These are phyloP conservation scores for Bovichtus diacanthus DNA, from an alignment of 2,797 vertebrate genomes.

Conservation along the genomic window DNA sequence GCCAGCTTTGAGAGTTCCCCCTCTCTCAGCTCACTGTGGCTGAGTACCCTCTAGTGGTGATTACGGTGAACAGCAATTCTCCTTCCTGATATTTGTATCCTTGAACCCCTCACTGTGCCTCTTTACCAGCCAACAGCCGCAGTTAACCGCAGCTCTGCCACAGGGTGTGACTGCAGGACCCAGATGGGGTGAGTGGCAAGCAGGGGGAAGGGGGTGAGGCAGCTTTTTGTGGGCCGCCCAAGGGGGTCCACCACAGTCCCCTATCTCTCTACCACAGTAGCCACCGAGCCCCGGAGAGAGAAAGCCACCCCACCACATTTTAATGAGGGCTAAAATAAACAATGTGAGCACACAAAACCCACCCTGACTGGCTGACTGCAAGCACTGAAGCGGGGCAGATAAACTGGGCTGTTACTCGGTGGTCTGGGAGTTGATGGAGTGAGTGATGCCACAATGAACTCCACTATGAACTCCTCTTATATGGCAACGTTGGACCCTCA, in stretches of 20 bases:
- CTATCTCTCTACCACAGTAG: conserved; percentile 80
- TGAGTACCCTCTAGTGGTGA: conserved; percentile 78
- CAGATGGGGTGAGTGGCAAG: conserved; percentile 74
- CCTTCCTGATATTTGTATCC: conserved; percentile 20
- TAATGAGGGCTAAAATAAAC: conserved; percentile 83
- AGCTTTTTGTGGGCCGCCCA: conserved; percentile 74
- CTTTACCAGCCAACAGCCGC: conserved; percentile 73
- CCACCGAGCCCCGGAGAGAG: conserved; percentile 77
- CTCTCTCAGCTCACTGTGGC: conserved; percentile 52
- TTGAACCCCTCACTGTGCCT: conserved; percentile 62
- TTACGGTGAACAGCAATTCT: conserved; percentile 11
- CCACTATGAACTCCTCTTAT: conserved; percentile 39
- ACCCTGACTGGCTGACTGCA: conserved; percentile 76
- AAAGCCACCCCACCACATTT: conserved; percentile 81
- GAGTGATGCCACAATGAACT: conserved; percentile 54
- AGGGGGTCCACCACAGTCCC: conserved; percentile 79
- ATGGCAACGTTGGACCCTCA: conserved; percentile 7
- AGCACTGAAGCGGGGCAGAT: conserved; percentile 65
- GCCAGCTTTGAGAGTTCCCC: conserved; percentile 6
- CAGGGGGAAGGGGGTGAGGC: conserved; percentile 55
- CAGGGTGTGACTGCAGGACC: conserved; percentile 75
- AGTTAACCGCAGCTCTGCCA: conserved; percentile 79
- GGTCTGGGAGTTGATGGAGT: conserved; percentile 59
- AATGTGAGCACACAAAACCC: conserved; percentile 78
- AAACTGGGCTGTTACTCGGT: conserved; percentile 63